Conservation (phyloP, 2,888 invertebrate genomes). For the Coremacera marginata region DNA sequence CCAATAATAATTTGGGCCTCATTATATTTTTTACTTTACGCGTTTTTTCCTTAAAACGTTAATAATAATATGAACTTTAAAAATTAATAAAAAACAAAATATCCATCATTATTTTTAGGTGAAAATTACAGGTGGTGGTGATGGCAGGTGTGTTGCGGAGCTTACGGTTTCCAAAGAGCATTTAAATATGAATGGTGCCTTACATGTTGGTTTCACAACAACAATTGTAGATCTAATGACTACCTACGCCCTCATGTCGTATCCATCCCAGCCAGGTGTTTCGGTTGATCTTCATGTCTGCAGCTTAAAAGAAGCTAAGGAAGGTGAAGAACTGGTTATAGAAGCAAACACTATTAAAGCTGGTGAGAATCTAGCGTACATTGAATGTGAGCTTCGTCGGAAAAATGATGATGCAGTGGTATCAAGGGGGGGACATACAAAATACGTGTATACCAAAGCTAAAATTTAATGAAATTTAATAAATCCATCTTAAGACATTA, state of each 20-base stretch:
- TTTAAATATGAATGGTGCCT: conserved; percentile 79
- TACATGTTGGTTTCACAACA: conserved; percentile 90
- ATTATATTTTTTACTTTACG: too few relatives aligned
- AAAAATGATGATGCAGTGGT: conserved; percentile 80
- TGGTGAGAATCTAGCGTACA: conserved; percentile 84
- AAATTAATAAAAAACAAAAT: background rate
- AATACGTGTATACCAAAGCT: conserved; percentile 72
- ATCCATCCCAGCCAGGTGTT: conserved; percentile 77
- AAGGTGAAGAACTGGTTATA: conserved; percentile 83
- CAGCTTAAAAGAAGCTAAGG: conserved; percentile 80
- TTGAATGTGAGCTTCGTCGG: conserved; percentile 83
- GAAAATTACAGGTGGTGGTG: conserved; percentile 71
- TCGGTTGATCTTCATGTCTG: conserved; percentile 89
- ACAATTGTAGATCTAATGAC: conserved; percentile 81
- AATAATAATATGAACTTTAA: too few relatives aligned
- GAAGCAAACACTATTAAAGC: conserved; percentile 81
- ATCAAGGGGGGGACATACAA: conserved; percentile 87
- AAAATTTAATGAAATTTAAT: background rate
- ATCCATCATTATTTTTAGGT: conserved; percentile 65
- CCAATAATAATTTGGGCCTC: too few relatives aligned
- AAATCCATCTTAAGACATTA: too few relatives aligned
- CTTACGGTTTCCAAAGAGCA: conserved; percentile 81
- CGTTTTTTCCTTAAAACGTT: too few relatives aligned
- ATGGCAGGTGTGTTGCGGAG: conserved; percentile 81
- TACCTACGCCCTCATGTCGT: conserved; percentile 81